Base-by-base conservation (phyloP, 2,797 vertebrate species). In the Aratinga solstitialis region DNA sequence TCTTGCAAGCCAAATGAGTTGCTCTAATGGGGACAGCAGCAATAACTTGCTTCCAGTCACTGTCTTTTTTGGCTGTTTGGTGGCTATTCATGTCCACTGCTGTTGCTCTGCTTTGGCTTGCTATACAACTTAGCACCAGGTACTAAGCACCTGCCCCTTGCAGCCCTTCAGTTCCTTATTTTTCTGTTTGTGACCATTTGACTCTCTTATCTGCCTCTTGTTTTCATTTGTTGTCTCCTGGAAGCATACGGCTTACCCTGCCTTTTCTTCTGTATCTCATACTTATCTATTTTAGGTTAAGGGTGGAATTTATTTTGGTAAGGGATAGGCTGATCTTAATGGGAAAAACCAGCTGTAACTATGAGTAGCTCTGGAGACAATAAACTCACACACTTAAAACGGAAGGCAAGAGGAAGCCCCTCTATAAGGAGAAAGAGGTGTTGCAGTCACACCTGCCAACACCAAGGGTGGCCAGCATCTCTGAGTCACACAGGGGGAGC, bases 321-420 rank as follows among this genome's bases (percentile, higher is more conserved):
- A 51, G 13, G 45, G 26, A 51, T 24, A 68, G 29, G 38, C 24
- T 51, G 62, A 36, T 84, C 21, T 56, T 88, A 34, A 40, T 21
- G 32, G 50, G 11, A 11, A 79, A 69, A 80, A 47, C 3, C 47
- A 51, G 32, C 62, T 75, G 67, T 62, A 61, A 10, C 11, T 38
- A 59, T 36, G n/a, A 36, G 98, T 98, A 99, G 98, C 97, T 99
- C 98, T 90, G 98, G 98, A 98, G 98, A 99, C 61, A 99, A 98
- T 98, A 99, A 99, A 98, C 98, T 99, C 94, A 99, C 99, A 97
- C 98, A 98, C 98, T 98, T 98, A 94, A 99, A 99, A 99, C 98
- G 30, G 98, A 98, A 75, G 98, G 98, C 53, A 99, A 99, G 98
- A 98, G 99, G 76, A 99, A 99, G 96, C 98, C 98, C 68, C 98